Base-by-base conservation (phyloP, 30 jellyfish, hydroid and myxozoan species). In the Hydra vulgaris region DNA sequence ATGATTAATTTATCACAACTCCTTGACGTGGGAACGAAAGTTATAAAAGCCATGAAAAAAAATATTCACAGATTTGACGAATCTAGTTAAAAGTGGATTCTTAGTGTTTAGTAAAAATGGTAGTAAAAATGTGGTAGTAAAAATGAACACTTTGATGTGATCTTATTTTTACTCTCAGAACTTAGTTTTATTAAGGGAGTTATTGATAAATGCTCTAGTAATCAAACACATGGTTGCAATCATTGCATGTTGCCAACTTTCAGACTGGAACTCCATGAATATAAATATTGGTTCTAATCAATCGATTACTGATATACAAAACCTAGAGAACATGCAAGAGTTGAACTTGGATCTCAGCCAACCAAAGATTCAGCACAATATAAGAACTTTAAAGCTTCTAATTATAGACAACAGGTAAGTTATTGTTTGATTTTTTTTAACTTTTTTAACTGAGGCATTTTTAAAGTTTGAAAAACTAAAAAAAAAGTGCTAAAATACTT, bases 241-340 rank as follows among this genome's bases (percentile, higher is more conserved):
- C 76, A 69, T 69, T 69, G 76, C 76, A 23, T 1, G 27, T 69
- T 69, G 76, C 61, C 61, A 40, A 40, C 12, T 40, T n/a, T 40
- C 5, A 3, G 76, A 69, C 61, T 40, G 61, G 61, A 12, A 5
- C 61, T 5, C 61, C 61, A 40, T 40, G 12, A 40, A 40, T 40
- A 40, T 3, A 40, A 40, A 40, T 5, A 40, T 40, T 40, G 61
- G 61, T 40, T 12, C 61, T 40, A 40, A 3, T 40, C 61, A 40
- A 40, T 40, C 61, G 61, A 12, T 40, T 40, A 12, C 12, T 40
- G 61, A 40, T 40, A 40, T 40, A 12, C 5, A 40, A 40, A 12
- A 40, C 5, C 61, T 5, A 12, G 61, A 12, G 61, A 40, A 5
- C 61, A 40, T 40, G 61, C 61, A 40, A 40, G 61, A 12, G 12